Percentiles rank a stretch among this genome's conserved stretches.
phyloP scores from a whole-genome alignment of 2,113 vertebrate genomes.

The Aldabrachelys gigantea region DNA sequence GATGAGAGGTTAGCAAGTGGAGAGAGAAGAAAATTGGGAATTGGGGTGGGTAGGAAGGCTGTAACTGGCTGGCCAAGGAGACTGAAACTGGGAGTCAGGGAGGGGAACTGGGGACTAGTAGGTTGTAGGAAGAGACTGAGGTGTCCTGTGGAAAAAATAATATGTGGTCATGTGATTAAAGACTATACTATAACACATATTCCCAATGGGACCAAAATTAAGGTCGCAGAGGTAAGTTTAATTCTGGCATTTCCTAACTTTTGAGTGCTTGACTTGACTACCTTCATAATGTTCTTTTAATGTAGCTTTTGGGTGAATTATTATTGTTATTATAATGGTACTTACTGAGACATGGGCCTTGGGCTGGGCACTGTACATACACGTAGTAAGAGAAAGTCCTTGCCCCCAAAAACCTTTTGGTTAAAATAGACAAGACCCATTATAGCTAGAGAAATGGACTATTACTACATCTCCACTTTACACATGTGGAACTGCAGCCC shows the following conservation, averaged over 20 bases:
- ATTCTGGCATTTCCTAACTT: constrained; percentile 19
- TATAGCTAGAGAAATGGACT: not conserved
- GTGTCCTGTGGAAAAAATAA: not conserved
- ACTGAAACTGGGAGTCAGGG: not conserved
- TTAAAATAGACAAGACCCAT: not conserved
- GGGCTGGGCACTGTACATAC: not conserved
- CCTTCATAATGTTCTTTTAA: constrained; percentile 52
- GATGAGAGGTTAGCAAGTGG: not conserved
- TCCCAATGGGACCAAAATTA: not conserved
- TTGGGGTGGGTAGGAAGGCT: not conserved
- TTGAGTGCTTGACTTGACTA: constrained; percentile 34
- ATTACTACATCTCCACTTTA: not conserved
- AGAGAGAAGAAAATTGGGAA: not conserved
- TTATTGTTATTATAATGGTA: constrained; percentile 44
- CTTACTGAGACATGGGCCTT: constrained; percentile 50
- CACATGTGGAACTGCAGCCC: not conserved
- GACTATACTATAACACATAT: not conserved
- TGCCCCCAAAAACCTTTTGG: not conserved
- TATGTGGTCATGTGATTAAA: not conserved
- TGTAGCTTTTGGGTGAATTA: constrained; percentile 38
- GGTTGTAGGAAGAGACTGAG: not conserved
- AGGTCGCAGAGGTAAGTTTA: not conserved
- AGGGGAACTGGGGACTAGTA: not conserved
- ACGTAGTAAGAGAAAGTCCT: not conserved
- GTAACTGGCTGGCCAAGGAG: not conserved